These are phyloP conservation scores for Turnix velox DNA, from an alignment of 2,113 vertebrate genomes.

Conservation along the genomic window DNA sequence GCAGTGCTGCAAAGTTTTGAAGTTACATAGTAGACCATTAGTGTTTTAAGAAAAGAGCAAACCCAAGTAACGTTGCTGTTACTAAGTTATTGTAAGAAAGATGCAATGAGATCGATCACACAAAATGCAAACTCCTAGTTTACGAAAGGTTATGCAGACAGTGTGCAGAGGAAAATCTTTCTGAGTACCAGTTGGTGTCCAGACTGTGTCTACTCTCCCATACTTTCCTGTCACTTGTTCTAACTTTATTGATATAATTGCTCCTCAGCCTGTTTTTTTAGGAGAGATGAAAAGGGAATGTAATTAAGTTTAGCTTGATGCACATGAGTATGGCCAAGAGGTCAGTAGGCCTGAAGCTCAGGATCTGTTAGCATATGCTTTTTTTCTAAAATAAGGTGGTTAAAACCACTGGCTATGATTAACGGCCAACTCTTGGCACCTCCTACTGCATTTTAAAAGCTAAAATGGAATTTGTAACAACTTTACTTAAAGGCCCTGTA, in stretches of 20 bases:
- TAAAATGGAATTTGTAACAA: not conserved
- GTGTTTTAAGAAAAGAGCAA: not conserved
- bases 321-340: not conserved
- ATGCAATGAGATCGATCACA: not conserved
- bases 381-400: not conserved
- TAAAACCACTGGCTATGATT: not conserved
- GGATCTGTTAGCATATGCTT: not conserved
- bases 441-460: not conserved
- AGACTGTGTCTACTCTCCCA: not conserved
- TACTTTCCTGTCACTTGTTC: not conserved
- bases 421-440: not conserved
- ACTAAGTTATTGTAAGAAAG: not conserved
- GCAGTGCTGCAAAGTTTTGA: not conserved
- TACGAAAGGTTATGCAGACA: not conserved
- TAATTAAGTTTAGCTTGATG: not conserved
- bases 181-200: not conserved
- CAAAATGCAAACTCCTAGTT: not conserved
- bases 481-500: not conserved
- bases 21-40: not conserved
- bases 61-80: not conserved
- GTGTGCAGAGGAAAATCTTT: not conserved
- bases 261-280: not conserved
- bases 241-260: not conserved
- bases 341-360: not conserved
- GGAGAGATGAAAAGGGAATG: not conserved